Evolutionary conservation across 1,140 invertebrate species (phyloP), one percentile per base, ranked within the genome.

Genomic region (Aleiodes sp.): DNA sequence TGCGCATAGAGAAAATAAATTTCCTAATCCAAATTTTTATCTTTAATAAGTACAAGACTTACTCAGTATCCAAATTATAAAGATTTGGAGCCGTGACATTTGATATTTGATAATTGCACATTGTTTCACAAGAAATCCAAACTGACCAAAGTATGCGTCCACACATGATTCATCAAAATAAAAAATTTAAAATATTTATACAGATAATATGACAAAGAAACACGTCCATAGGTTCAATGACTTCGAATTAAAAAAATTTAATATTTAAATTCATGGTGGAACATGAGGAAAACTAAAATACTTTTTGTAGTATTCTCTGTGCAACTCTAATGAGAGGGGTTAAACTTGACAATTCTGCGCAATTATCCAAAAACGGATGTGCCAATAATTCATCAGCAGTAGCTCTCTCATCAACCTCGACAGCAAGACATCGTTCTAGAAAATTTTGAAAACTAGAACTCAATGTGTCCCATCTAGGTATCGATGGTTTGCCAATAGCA

Each of bases 311-410:
- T 73, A 93, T 90, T 82, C 88, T 90, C 71, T 93, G 95, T 9
- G 97, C 97, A 21, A 95, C 96, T 81, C 93, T 91, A 70, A 99
- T 99, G 8, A 99, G 88, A 33, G 96, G 96, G 56, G 93, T 93
- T 2, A 99, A 86, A 7, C 94, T 94, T 29, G 88, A 89, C 26
- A 98, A 87, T 74, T 95, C 94, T 78, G 94, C 94, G 65, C 95
- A 93, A 75, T 94, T 92, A 24, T 92, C 87, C 16, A 99, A 86
- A 88, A 99, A 99, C 2, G 92, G 91, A 90, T 99, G 97, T 35
- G 87, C 84, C n/a, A 98, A 87, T 7, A 98, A 86, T 83, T 97
- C 93, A 9, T 92, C 90, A 1, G 96, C 95, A 0, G 93, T 91
- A 6, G 94, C 94, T 71, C 97, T 88, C 64, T 91, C 88, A 59